phyloP scores from a whole-genome alignment of 2,797 vertebrate genomes.

The Acanthiza pusilla region DNA sequence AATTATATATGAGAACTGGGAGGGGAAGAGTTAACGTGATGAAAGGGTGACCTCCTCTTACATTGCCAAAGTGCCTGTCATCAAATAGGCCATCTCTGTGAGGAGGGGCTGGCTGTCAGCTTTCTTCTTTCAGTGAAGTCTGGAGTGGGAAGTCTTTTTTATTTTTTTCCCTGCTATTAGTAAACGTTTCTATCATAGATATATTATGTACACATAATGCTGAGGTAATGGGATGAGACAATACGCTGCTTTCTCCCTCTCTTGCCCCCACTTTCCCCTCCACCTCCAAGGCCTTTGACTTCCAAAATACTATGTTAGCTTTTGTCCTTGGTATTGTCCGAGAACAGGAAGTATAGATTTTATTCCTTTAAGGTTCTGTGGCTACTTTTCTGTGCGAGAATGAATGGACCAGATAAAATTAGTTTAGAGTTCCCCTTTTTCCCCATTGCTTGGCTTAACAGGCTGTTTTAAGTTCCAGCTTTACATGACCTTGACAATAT shows the following conservation, averaged over 20 bases:
- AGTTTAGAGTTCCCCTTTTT: conserved; percentile 48
- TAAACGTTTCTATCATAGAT: conserved; percentile 67
- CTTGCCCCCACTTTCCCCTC: conserved; percentile 24
- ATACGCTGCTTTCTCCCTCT: conserved; percentile 56
- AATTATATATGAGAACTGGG: conserved; percentile 41
- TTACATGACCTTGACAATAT: conserved; percentile 41
- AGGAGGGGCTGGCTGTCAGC: conserved; percentile 57
- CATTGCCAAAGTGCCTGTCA: conserved; percentile 71
- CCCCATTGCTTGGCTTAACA: conserved; percentile 42
- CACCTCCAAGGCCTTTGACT: conserved; percentile 64
- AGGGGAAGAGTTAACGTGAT: conserved; percentile 57
- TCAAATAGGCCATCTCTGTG: conserved; percentile 64
- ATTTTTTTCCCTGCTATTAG: conserved; percentile 55
- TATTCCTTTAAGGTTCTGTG: conserved; percentile 60
- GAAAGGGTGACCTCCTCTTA: conserved; percentile 64
- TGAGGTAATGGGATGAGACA: conserved; percentile 64
- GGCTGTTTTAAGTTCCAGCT: conserved; percentile 60
- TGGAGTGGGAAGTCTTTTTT: conserved; percentile 63
- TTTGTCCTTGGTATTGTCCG: conserved; percentile 58
- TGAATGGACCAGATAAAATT: conserved; percentile 58
- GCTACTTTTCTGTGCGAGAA: conserved; percentile 62
- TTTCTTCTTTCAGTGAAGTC: conserved; percentile 65
- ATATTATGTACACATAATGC: conserved; percentile 62
- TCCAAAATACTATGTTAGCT: conserved; percentile 62
- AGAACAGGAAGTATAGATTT: conserved; percentile 49